A percentile compares a stretch with the other conserved stretches of the same genome.
These are phyloP conservation scores for Chrysaora quinquecirrha DNA, from an alignment of 30 jellyfish, hydroid and myxozoan species.

Conservation along the genomic window DNA sequence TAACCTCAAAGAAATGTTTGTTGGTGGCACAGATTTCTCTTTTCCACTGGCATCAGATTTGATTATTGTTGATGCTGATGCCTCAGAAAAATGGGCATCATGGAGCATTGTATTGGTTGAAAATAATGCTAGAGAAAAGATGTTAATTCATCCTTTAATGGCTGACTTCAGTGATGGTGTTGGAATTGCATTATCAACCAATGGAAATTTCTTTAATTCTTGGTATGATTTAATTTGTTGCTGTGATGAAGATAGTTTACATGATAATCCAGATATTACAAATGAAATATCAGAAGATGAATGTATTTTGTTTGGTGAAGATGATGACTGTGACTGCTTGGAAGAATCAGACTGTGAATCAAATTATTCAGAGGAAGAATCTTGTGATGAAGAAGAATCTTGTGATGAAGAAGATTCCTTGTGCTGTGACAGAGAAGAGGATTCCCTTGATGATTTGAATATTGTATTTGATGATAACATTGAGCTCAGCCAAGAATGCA, in stretches of 20 bases:
- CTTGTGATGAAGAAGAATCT: too few species aligned
- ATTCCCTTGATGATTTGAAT: slow-evolving; percentile 4
- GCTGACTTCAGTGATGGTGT: neutral
- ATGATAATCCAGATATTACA: neutral
- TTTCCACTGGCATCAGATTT: slow-evolving; percentile 10
- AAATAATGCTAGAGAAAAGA: too few species aligned
- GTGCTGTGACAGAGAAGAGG: neutral
- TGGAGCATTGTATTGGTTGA: slow-evolving; percentile 31
- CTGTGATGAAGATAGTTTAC: neutral
- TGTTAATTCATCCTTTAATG: too few species aligned
- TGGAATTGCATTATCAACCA: neutral
- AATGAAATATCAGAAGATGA: too few species aligned
- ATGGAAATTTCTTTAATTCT: too few species aligned
- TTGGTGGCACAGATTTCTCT: slow-evolving; percentile 2
- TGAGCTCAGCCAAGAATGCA: neutral
- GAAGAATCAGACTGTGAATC: too few species aligned
- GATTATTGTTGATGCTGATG: neutral
- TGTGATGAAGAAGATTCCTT: neutral
- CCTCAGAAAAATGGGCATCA: slow-evolving; percentile 23
- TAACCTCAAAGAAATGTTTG: too few species aligned
- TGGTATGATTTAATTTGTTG: neutral
- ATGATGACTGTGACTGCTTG: too few species aligned
- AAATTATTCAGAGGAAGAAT: too few species aligned
- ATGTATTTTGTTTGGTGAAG: too few species aligned
- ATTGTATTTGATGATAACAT: slow-evolving; percentile 30